Evolutionary conservation across 2,888 invertebrate genomes (phyloP).

Genomic region (Empis livida): DNA sequence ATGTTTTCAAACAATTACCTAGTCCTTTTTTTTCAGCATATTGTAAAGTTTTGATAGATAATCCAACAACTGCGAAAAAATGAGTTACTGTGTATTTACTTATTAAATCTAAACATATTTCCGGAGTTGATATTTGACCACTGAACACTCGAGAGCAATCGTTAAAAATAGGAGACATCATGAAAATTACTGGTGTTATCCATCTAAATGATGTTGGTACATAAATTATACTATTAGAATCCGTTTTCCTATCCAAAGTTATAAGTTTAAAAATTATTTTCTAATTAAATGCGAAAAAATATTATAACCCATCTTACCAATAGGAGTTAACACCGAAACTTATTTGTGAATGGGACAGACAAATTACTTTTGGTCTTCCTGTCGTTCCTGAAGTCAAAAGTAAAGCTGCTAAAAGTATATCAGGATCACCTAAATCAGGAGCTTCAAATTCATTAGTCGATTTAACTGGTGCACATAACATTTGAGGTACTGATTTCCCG

Average conservation of each 20-base stretch:
- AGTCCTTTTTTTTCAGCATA: neutral
- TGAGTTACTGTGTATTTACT: constrained; percentile 3
- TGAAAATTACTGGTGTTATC: constrained; percentile 1
- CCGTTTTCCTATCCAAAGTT: neutral
- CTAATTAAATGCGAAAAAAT: neutral
- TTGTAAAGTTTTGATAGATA: neutral
- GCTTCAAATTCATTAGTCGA: neutral
- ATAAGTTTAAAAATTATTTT: neutral
- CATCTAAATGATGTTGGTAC: constrained; percentile 2
- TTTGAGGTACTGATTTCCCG: constrained; percentile 1
- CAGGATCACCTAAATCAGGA: neutral
- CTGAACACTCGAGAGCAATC: neutral
- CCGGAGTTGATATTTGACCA: neutral
- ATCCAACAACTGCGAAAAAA: neutral
- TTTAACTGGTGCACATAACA: neutral
- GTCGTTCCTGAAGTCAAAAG: constrained; percentile 3
- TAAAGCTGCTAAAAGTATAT: neutral
- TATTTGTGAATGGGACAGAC: constrained; percentile 1
- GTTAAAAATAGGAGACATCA: constrained; percentile 1
- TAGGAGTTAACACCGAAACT: neutral
- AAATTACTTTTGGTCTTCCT: constrained; percentile 5
- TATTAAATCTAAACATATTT: neutral
- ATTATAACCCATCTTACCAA: neutral
- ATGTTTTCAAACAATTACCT: neutral
- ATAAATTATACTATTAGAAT: neutral